phyloP scores from a whole-genome alignment of 30 jellyfish, hydroid and myxozoan species.

The Pelagia noctiluca region DNA sequence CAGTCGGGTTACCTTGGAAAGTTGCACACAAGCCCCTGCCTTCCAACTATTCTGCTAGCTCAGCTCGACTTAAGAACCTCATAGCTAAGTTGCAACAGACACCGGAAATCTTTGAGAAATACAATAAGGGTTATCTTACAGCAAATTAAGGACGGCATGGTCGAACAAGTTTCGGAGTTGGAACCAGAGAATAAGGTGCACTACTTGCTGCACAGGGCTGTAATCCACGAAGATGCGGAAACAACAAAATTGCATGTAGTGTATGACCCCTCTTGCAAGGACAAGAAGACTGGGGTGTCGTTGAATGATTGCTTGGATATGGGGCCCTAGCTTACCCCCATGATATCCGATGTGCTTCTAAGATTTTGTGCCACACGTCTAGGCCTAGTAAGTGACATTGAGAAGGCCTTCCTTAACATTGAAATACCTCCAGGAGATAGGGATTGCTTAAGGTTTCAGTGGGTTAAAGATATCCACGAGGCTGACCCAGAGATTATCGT shows the following conservation, averaged over 20 bases:
- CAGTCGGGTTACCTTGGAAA: background rate
- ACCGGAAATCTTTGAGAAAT: slow-evolving; percentile 39
- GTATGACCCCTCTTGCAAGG: slow-evolving; percentile 2
- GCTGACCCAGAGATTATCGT: slow-evolving; percentile 11
- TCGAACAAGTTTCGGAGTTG: slow-evolving; percentile 37
- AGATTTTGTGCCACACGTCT: too few relatives aligned
- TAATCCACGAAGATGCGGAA: slow-evolving; percentile 45
- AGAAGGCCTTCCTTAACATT: slow-evolving; percentile 5
- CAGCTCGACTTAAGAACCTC: slow-evolving; percentile 21
- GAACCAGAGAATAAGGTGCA: background rate
- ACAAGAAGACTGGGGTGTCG: slow-evolving; percentile 7
- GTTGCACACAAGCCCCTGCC: slow-evolving; percentile 31
- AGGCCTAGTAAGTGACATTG: too few relatives aligned
- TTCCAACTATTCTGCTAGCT: slow-evolving; percentile 19
- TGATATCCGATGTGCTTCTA: too few relatives aligned
- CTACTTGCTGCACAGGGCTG: slow-evolving; percentile 59
- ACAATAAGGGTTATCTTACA: too few relatives aligned
- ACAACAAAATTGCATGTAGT: slow-evolving; percentile 39
- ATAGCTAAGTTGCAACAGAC: slow-evolving; percentile 13
- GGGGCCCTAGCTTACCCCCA: slow-evolving; percentile 39
- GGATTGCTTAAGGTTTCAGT: too few relatives aligned
- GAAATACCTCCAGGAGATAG: background rate
- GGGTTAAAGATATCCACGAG: background rate
- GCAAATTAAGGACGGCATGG: slow-evolving; percentile 27
- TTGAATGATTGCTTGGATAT: slow-evolving; percentile 38